A percentile compares a stretch with the other conserved stretches of the same genome.
Evolutionary conservation across 2,113 vertebrate species (phyloP).

Genomic region (Eupsittula cactorum): DNA sequence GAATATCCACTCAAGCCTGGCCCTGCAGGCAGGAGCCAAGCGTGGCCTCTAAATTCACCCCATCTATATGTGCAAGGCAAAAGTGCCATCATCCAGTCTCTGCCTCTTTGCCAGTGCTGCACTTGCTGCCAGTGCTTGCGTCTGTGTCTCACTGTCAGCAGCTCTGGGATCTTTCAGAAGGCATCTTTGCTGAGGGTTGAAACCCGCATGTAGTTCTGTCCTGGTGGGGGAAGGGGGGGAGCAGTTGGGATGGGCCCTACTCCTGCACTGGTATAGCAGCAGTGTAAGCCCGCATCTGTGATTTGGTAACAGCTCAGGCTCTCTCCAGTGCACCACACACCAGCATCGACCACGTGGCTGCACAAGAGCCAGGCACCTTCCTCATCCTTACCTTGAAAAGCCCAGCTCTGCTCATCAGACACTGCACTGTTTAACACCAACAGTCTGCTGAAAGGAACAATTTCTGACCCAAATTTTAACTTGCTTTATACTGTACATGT

Average conservation of each 20-base stretch:
- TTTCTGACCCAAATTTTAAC: not conserved
- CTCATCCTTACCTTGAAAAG: not conserved
- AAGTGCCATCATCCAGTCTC: not conserved
- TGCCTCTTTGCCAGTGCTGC: not conserved
- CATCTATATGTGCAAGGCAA: accelerated
- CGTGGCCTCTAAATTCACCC: not conserved
- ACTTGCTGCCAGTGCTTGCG: not conserved
- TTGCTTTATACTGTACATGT: not conserved
- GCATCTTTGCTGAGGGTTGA: not conserved
- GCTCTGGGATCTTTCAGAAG: not conserved
- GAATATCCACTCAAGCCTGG: not conserved
- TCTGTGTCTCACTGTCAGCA: not conserved
- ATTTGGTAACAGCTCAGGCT: not conserved
- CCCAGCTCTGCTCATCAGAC: not conserved
- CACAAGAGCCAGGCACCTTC: not conserved
- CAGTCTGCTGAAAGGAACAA: not conserved
- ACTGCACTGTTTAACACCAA: not conserved
- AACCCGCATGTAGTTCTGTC: not conserved
- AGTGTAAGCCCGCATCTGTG: not conserved
- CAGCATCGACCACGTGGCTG: accelerated
- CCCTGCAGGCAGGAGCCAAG: not conserved
- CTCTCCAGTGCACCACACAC: not conserved
- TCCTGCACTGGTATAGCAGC: not conserved
- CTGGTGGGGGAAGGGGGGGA: not conserved
- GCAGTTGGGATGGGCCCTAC: not conserved